Evolutionary conservation across 2,797 vertebrate species (phyloP), one percentile per base, ranked within the genome.

Genomic region (Scyliorhinus canicula): DNA sequence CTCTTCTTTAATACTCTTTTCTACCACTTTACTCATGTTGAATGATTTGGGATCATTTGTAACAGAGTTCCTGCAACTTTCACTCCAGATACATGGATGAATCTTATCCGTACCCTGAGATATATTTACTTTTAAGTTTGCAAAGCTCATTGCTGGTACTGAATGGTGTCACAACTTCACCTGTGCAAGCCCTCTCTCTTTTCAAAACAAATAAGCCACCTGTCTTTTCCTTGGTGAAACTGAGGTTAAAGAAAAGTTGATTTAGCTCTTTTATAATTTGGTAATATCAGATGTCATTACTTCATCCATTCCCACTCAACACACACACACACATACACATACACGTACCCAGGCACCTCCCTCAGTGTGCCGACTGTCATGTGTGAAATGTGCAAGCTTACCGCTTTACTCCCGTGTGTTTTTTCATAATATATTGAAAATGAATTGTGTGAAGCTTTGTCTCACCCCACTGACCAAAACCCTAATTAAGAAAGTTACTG

Each of bases 371-470:
- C 55, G 9, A 35, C 55, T 60, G 1, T 55, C 85, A 88, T 12
- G 77, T 40, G 44, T 44, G 90, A 67, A 93, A 0, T 63, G 14
- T 5, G 12, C n/a, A 63, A 24, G 3, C 35, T 93, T 93, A 40
- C 21, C n/a, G 65, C 26, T 93, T 40, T 40, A 60, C 31, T 93
- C 6, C 19, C 63, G 84, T 28, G 50, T 85, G 35, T 93, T 90
- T 85, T 28, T n/a, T n/a, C 84, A 24, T n/a, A 91, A n/a, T 57
- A 4, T 91, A 91, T 63, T 91, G 86, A 91, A n/a, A 63, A 52
- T 31, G 52, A 50, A 31, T 52, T 91, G 40, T 67, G 21, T 47
- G 12, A 93, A 65, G 21, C 63, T 69, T 31, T 93, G 91, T 44
- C 60, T n/a, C 21, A 65, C 21, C 60, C n/a, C 31, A 31, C 31